Base-by-base conservation (phyloP, 2,888 invertebrate genomes). In the Acronicta psi region DNA sequence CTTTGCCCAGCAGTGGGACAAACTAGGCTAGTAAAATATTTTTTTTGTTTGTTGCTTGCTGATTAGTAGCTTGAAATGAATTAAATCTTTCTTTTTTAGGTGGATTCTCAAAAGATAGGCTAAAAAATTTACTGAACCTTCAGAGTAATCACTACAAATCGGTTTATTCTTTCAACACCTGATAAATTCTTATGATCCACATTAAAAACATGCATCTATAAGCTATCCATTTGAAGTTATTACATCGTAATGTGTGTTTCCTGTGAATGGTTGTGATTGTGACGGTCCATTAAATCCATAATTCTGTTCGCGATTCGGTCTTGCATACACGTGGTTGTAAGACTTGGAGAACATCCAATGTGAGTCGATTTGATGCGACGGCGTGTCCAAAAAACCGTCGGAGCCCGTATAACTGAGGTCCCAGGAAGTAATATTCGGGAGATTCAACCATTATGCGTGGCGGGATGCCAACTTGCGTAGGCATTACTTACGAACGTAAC, bases 341-440 rank as follows among this genome's bases (percentile, higher is more conserved):
- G 73, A 76, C 34, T 77, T 75, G 75, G 75, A 77, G 57, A 51
- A 52, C 42, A 47, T 77, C 77, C 77, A 75, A 77, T 59, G 47
- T 43, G 52, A 75, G 69, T 64, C 62, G 61, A 75, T 72, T 61
- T 59, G 41, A 64, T 66, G 43, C 59, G 44, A 44, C 53, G 54
- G 52, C 50, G 55, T 62, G 53, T 49, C 73, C 69, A 65, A 75
- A 67, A 69, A 75, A 56, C 49, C 51, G 52, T 41, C 47, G 46
- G 40, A 34, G 42, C 44, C 37, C 52, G 56, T 66, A 59, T 64
- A 66, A 58, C 71, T 53, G 66, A 49, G 62, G 66, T 66, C 64
- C 56, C 68, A 69, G 87, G 85, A 88, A 87, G 85, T 83, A 85
- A 87, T 86, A 84, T 85, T 82, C 77, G 78, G 77, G 75, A 85